Conservation (phyloP, 2,113 vertebrate genomes). For the Salvelinus fontinalis region DNA sequence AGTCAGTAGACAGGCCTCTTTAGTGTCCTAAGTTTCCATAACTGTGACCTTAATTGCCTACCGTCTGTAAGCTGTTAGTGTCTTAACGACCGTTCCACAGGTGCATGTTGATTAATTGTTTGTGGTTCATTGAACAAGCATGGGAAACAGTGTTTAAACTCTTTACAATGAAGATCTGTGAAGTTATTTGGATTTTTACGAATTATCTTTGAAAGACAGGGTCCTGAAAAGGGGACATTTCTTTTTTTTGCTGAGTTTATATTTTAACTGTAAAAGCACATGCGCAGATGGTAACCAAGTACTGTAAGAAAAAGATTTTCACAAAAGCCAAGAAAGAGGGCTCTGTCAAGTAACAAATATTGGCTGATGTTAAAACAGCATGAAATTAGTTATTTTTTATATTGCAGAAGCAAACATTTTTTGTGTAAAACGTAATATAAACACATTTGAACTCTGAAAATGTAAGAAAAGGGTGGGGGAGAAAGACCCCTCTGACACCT, state of each 20-base stretch:
- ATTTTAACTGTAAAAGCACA: constrained; percentile 74
- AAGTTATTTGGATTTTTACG: no score
- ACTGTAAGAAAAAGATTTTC: constrained; percentile 49
- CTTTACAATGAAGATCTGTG: no score
- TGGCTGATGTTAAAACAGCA: constrained; percentile 74
- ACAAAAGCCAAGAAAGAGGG: constrained; percentile 35
- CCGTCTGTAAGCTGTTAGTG: no score
- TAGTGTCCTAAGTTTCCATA: no score
- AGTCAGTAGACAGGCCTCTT: no score
- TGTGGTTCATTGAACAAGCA: no score
- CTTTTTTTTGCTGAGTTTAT: constrained; percentile 23
- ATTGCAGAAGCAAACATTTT: constrained; percentile 46
- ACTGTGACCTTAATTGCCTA: no score
- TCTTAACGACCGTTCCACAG: no score
- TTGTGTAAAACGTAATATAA: constrained; percentile 68
- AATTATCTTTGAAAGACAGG: no score
- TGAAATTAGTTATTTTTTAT: constrained; percentile 81
- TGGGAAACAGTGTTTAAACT: no score
- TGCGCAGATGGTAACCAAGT: constrained; percentile 65
- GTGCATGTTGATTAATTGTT: no score
- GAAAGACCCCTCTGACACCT: constrained; percentile 52
- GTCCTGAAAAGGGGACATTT: no score
- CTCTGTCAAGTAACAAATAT: constrained; percentile 47
- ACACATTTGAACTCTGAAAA: constrained; percentile 75
- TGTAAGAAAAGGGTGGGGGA: constrained; percentile 51